Percentiles rank a stretch among this genome's conserved stretches.
Conservation (phyloP, 2,113 vertebrate species). For the Orcinus orca region DNA sequence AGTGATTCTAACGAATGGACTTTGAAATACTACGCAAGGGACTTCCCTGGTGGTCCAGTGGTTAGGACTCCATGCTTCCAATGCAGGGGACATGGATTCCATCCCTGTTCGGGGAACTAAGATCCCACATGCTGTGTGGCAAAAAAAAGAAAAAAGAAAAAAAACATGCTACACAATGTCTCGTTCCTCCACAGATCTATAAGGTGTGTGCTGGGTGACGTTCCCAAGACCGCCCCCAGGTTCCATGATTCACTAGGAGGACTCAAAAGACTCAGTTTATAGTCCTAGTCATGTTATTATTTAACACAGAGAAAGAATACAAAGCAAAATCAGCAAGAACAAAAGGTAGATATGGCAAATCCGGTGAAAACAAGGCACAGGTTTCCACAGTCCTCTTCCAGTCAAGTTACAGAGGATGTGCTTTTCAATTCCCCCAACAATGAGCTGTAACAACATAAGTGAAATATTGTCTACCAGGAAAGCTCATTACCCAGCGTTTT, state of each 20-base stretch:
- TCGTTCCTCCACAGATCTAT: neutral
- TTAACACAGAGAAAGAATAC: neutral
- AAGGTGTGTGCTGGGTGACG: neutral
- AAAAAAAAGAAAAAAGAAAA: no score
- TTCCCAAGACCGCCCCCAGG: neutral
- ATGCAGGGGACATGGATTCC: no score
- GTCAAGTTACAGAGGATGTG: neutral
- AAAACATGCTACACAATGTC: neutral
- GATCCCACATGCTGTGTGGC: no score
- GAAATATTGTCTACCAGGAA: neutral
- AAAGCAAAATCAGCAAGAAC: neutral
- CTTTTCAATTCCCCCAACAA: neutral
- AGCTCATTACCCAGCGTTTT: neutral
- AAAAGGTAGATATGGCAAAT: neutral
- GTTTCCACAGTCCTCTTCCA: neutral
- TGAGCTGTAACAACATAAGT: neutral
- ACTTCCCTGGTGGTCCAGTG: no score
- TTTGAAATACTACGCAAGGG: neutral
- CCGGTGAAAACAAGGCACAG: accelerated
- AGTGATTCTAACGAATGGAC: neutral
- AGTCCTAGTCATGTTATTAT: neutral
- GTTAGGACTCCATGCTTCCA: no score
- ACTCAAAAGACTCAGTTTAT: neutral
- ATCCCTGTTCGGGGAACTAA: no score
- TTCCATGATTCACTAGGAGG: neutral